Percentiles rank a stretch among this genome's conserved stretches.
Evolutionary conservation across 2,888 invertebrate genomes (phyloP).

Genomic region (Leptopilina myrica): DNA sequence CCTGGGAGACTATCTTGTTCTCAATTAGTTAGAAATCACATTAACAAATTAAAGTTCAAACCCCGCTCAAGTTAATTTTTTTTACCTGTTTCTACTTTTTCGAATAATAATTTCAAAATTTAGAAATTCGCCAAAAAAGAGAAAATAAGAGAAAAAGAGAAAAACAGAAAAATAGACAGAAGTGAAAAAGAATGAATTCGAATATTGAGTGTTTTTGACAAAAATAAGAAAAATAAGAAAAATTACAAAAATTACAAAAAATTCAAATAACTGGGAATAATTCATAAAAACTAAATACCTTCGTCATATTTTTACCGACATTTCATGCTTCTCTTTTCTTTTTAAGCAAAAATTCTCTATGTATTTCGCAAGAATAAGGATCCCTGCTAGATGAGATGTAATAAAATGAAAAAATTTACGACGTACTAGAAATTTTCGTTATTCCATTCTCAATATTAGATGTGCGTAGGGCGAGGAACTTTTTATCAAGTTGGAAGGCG

Average conservation of each 20-base stretch:
- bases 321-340: background rate
- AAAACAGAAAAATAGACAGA: too few relatives aligned
- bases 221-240: too few relatives aligned
- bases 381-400: constrained; percentile 21
- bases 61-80: too few relatives aligned
- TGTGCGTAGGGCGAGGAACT: constrained; percentile 28
- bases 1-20: constrained; percentile 43
- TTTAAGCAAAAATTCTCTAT: background rate
- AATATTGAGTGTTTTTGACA: too few relatives aligned
- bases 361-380: background rate
- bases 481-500: constrained; percentile 26
- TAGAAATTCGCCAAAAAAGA: too few relatives aligned
- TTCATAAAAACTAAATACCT: too few relatives aligned
- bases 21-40: constrained; percentile 29
- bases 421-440: constrained; percentile 21
- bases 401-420: constrained; percentile 31
- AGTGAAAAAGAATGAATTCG: too few relatives aligned
- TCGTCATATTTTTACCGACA: constrained; percentile 13
- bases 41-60: constrained; percentile 19
- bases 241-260: too few relatives aligned
- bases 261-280: too few relatives aligned
- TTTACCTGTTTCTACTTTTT: too few relatives aligned
- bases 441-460: constrained; percentile 27
- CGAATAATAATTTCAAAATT: too few relatives aligned
- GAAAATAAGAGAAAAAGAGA: too few relatives aligned